phyloP scores from a whole-genome alignment of 2,113 vertebrate genomes.

The Lycocorax pyrrhopterus region DNA sequence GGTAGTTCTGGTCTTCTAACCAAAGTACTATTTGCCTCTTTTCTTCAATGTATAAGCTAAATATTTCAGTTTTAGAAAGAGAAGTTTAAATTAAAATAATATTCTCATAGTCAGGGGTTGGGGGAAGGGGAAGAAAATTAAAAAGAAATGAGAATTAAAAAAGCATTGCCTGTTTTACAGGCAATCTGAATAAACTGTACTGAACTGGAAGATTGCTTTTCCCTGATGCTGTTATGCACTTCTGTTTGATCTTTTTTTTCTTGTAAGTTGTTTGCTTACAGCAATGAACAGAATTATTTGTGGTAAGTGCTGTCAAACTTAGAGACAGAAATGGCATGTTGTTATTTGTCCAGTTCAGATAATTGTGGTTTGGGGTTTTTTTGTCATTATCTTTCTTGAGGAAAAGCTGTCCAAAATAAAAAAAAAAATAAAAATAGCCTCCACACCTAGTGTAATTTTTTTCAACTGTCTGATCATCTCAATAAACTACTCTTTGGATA shows the following conservation, averaged over 20 bases:
- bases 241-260: not conserved
- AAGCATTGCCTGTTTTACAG: not conserved
- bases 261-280: not conserved
- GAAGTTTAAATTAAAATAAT: not conserved
- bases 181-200: not conserved
- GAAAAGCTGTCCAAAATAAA: not conserved
- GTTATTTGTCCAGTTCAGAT: not conserved
- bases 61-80: not conserved
- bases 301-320: not conserved
- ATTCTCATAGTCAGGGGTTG: not conserved
- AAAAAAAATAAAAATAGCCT: not conserved
- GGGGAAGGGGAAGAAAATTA: not conserved
- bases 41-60: not conserved
- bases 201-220: not conserved
- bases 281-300: not conserved
- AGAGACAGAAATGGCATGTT: not conserved
- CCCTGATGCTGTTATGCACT: not conserved
- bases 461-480: not conserved
- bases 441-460: not conserved
- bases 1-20: not conserved
- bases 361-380: not conserved
- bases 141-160: not conserved
- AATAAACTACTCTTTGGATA: not conserved
- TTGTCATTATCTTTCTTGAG: not conserved
- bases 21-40: not conserved